Base-by-base conservation (phyloP, 2,797 vertebrate species). In the Artibeus lituratus region DNA sequence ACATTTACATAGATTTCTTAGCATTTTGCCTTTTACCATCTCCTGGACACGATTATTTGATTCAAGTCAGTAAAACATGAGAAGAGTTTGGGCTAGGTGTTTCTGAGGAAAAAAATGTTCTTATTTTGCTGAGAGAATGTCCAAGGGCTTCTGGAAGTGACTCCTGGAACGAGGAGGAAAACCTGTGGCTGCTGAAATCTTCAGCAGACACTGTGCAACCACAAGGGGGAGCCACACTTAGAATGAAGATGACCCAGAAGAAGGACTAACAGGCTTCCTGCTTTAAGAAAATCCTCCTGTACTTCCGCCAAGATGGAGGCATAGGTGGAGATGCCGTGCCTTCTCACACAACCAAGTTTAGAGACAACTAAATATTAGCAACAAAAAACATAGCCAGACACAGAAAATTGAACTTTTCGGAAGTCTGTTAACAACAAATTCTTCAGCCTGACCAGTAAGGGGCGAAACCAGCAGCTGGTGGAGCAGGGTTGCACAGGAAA, bases 211-310 rank as follows among this genome's bases (percentile, higher is more conserved):
- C 3, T 37, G 59, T 47, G 21, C 39, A 81, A 57, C 93, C 96
- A 93, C 86, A 57, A 94, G 96, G 53, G 85, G 96, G 96, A 57
- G 87, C 87, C 26, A 89, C 24, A 95, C 55, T 78, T 47, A 91
- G 69, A 65, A 53, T 1, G 42, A 76, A 42, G 72, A n/a, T 2
- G 19, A 16, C 15, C 4, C 7, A 2, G 37, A 53, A 85, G 22
- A 53, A 62, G 49, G 57, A 15, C 0, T 7, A 35, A 22, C 0
- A 29, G 29, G 37, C 44, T 95, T 85, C 77, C 72, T 9, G 21
- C 65, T 16, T 6, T 8, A 6, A 21, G 51, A 80, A 26, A 89
- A n/a, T n/a, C n/a, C n/a, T n/a, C n/a, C n/a, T n/a, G n/a, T n/a
- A n/a, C n/a, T n/a, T n/a, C n/a, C n/a, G n/a, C n/a, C n/a, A n/a